These are phyloP conservation scores for Pycnomerus fuliginosus DNA, from an alignment of 2,888 invertebrate species.

Conservation along the genomic window DNA sequence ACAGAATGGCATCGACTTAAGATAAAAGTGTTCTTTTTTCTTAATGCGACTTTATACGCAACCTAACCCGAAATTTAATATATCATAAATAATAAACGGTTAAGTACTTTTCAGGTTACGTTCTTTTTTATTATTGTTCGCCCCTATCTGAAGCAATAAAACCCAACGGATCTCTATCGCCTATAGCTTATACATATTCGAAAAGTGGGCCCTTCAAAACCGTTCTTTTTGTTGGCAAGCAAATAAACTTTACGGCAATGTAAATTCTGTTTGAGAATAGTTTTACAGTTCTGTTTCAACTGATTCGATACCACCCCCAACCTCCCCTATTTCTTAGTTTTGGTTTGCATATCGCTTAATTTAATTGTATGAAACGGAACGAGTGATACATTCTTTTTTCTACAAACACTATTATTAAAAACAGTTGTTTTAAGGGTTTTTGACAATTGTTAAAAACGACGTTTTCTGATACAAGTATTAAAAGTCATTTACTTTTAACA, in stretches of 20 bases:
- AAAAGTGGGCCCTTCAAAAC: constrained; percentile 5
- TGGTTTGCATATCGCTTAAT: no score
- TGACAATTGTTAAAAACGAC: no score
- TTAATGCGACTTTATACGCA: constrained; percentile 16
- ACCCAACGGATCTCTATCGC: constrained; percentile 12
- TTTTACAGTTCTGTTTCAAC: no score
- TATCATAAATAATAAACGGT: constrained; percentile 25
- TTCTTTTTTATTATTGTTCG: constrained; percentile 22
- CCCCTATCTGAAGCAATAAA: constrained; percentile 10
- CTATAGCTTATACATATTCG: constrained; percentile 15
- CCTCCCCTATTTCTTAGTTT: no score
- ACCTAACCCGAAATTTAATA: constrained; percentile 20
- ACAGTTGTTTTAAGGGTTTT: no score
- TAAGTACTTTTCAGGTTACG: constrained; percentile 16
- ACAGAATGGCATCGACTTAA: constrained; percentile 16
- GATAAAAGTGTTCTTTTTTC: constrained; percentile 17
- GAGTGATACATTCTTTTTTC: no score
- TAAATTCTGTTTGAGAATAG: constrained; percentile 10
- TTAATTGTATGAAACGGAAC: no score
- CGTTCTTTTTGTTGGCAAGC: constrained; percentile 6
- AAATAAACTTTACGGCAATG: constrained; percentile 15
- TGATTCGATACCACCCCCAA: no score
- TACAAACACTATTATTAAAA: no score
- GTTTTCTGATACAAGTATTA: no score
- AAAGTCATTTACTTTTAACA: no score